Evolutionary conservation across 1,140 invertebrate genomes (phyloP).

Genomic region (Adoxophyes honmai): DNA sequence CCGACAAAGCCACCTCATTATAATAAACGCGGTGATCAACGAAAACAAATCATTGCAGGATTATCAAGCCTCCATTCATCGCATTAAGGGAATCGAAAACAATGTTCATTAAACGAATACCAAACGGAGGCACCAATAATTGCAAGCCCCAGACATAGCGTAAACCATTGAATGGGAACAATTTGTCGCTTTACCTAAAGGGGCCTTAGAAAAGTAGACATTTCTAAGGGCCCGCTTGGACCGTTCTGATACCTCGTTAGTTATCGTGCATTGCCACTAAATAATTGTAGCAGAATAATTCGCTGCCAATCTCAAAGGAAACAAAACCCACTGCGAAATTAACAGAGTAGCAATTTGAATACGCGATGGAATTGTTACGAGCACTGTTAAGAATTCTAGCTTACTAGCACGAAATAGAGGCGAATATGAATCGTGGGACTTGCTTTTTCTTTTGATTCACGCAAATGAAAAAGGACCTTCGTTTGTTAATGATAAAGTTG

Average conservation of each 20-base stretch:
- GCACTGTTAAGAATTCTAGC: constrained; percentile 38
- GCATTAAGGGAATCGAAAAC: constrained; percentile 53
- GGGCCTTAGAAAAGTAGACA: constrained; percentile 52
- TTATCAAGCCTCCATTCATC: constrained; percentile 47
- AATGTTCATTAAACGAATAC: constrained; percentile 73
- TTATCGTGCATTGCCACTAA: constrained; percentile 62
- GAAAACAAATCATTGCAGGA: constrained; percentile 52
- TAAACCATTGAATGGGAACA: constrained; percentile 65
- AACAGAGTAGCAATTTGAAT: constrained; percentile 31
- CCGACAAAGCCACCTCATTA: constrained; percentile 42
- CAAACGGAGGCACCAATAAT: constrained; percentile 65
- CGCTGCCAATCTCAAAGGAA: constrained; percentile 18
- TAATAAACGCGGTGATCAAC: constrained; percentile 33
- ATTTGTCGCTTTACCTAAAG: constrained; percentile 65
- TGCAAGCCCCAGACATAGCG: constrained; percentile 57
- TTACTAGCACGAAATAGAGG: constrained; percentile 49
- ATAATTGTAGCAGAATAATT: constrained; percentile 62
- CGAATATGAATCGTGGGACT: constrained; percentile 36
- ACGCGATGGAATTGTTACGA: neutral
- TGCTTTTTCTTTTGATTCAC: constrained; percentile 22
- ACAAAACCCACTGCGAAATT: constrained; percentile 21
- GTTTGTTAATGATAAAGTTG: constrained; percentile 30
- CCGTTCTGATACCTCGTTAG: constrained; percentile 65
- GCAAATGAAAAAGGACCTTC: constrained; percentile 22
- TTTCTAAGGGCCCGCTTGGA: constrained; percentile 59